Evolutionary conservation across 2,888 invertebrate genomes (phyloP).

Genomic region (Itoplectis maculator): DNA sequence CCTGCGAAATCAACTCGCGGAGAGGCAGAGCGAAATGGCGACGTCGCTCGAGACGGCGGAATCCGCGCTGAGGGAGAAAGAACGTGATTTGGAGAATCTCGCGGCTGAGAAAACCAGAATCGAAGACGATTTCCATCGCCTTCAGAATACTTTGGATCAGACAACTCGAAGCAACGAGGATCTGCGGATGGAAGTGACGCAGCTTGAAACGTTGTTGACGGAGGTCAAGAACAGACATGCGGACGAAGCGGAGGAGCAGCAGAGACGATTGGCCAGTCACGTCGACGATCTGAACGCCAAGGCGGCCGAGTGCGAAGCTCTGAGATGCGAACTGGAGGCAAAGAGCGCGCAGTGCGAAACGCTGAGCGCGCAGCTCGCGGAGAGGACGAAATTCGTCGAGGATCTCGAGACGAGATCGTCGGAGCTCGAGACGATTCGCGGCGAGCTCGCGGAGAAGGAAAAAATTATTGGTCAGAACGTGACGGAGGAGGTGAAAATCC

Average conservation of each 20-base stretch:
- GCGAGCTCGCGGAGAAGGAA: conserved; percentile 83
- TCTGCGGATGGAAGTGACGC: conserved; percentile 75
- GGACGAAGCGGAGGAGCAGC: conserved; percentile 84
- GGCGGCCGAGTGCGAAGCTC: conserved; percentile 81
- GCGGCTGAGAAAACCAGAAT: conserved; percentile 67
- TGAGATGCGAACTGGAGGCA: conserved; percentile 81
- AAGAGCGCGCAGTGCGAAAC: conserved; percentile 81
- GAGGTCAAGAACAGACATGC: conserved; percentile 81
- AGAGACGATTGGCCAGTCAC: conserved; percentile 83
- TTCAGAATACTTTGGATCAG: conserved; percentile 73
- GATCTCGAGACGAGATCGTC: conserved; percentile 84
- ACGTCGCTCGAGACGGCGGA: conserved; percentile 79
- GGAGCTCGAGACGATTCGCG: conserved; percentile 81
- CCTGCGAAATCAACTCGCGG: conserved; percentile 66
- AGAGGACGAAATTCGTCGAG: conserved; percentile 85
- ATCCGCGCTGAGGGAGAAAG: conserved; percentile 78
- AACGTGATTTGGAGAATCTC: conserved; percentile 80
- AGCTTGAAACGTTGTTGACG: conserved; percentile 85
- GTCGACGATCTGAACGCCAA: conserved; percentile 84
- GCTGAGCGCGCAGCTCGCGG: conserved; percentile 83
- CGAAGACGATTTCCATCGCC: conserved; percentile 71
- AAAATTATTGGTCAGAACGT: conserved; percentile 78
- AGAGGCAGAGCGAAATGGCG: conserved; percentile 85
- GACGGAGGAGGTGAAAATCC: conserved; percentile 79
- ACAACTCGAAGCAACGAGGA: conserved; percentile 72